These are phyloP conservation scores for Eubasilissa regina DNA, from an alignment of 1,140 invertebrate genomes.

Conservation along the genomic window DNA sequence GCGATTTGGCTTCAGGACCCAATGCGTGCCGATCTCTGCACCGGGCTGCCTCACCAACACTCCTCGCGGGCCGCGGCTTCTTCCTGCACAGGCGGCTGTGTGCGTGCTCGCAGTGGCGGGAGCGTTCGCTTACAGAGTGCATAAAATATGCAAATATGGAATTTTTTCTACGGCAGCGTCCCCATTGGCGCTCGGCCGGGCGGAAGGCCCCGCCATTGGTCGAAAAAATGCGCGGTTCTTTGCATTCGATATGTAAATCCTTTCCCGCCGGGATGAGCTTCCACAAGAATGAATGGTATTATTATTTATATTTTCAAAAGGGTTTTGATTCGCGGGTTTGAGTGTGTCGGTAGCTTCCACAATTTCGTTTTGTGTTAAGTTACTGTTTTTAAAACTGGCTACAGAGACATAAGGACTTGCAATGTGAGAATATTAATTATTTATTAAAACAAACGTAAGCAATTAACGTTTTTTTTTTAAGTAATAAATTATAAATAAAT, in stretches of 20 bases:
- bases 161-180: slow-evolving; percentile 44
- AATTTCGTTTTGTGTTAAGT: too few species aligned
- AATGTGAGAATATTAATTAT: too few species aligned
- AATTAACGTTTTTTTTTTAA: too few species aligned
- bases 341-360: not conserved
- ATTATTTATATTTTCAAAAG: slow-evolving; percentile 16
- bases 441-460: too few species aligned
- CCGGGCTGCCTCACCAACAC: slow-evolving; percentile 2
- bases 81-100: not conserved
- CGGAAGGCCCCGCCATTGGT: slow-evolving; percentile 51
- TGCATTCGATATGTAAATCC: slow-evolving; percentile 38
- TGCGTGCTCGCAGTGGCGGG: not conserved
- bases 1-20: not conserved
- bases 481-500: too few species aligned
- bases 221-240: slow-evolving; percentile 30
- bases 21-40: slow-evolving; percentile 9
- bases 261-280: slow-evolving; percentile 29
- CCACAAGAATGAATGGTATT: slow-evolving; percentile 14
- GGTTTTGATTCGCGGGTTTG: not conserved
- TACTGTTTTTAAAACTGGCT: too few species aligned
- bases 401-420: too few species aligned
- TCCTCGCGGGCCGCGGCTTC: slow-evolving; percentile 1
- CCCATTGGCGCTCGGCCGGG: slow-evolving; percentile 52
- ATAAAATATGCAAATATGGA: slow-evolving; percentile 60
- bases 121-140: slow-evolving; percentile 43